Evolutionary conservation across 2,888 invertebrate species (phyloP), one percentile per base, ranked within the genome.

Genomic region (Ethmia dodecea): DNA sequence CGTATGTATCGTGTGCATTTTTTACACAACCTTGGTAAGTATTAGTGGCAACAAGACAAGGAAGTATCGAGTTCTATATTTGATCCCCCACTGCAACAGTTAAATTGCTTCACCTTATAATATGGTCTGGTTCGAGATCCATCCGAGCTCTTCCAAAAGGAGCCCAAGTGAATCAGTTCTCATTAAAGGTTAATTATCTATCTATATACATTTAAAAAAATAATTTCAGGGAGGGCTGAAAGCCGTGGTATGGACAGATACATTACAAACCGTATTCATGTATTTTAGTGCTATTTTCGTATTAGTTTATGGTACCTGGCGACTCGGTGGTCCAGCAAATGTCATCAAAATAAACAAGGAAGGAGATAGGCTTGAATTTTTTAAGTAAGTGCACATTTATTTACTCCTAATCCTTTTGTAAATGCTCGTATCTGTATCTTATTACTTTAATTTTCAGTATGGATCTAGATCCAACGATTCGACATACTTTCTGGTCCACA

Each of bases 1-100:
- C 13, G 94, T 95, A 1, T 94, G 94, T 68, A 74, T 93, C 22
- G 93, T 95, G n/a, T 95, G 95, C 79, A 96, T 95, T 48, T 95
- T 97, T 78, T 97, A 97, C 75, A 97, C 97, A 0, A 94, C 95
- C 40, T 70, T 95, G 70, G 95, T 94, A 83, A 91, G 92, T 88
- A 58, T 11, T 11, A 3, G n/a, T 9, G n/a, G 22, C 22, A 22
- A 22, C 22, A n/a, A n/a, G 22, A 1, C 22, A 22, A 8, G 1
- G n/a, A 22, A 22, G 2, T 22, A n/a, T n/a, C n/a, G n/a, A n/a
- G n/a, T 8, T 22, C 60, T 55, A 43, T 52, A 55, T 60, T 60
- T 32, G 48, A 51, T 52, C 42, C 51, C 51, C 46, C 41, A 38
- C 47, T 42, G 35, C 40, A 47, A 55, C 46, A 22, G n/a, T 3